Percentiles rank a stretch among this genome's conserved stretches.
Conservation (phyloP, 2,888 invertebrate genomes). For the Agrenia bidenticulata region DNA sequence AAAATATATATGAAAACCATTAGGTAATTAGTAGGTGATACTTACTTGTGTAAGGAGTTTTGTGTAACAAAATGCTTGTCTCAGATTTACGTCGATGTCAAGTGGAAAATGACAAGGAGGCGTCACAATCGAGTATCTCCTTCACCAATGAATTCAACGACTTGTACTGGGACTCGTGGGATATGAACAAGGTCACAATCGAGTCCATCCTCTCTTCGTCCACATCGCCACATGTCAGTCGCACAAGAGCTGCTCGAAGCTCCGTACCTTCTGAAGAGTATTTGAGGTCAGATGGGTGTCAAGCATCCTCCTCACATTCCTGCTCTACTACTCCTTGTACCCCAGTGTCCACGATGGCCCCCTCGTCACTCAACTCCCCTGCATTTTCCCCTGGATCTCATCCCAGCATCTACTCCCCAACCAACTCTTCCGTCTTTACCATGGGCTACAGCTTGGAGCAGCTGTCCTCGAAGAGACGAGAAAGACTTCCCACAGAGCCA, state of each 20-base stretch:
- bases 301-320: constrained; percentile 34
- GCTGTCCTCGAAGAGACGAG: constrained; percentile 57
- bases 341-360: constrained; percentile 48
- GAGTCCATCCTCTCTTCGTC: constrained; percentile 59
- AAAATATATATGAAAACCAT: no score
- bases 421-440: constrained; percentile 55
- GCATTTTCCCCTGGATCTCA: constrained; percentile 50
- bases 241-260: constrained; percentile 60
- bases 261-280: constrained; percentile 65
- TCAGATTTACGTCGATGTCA: constrained; percentile 28
- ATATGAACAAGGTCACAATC: constrained; percentile 61
- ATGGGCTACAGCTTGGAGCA: constrained; percentile 45
- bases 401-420: constrained; percentile 50
- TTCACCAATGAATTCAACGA: constrained; percentile 40
- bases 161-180: constrained; percentile 94
- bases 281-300: constrained; percentile 52
- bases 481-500: constrained; percentile 64
- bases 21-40: neutral
- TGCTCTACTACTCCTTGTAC: constrained; percentile 51
- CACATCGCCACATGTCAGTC: constrained; percentile 52
- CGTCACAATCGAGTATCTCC: constrained; percentile 23
- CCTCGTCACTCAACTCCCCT: constrained; percentile 49
- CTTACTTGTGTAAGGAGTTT: no score
- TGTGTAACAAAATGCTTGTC: no score
- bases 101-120: constrained; percentile 14